Percentiles rank a stretch among this genome's conserved stretches.
phyloP scores from a whole-genome alignment of 2,888 invertebrate genomes.

The Erebia ligea region DNA sequence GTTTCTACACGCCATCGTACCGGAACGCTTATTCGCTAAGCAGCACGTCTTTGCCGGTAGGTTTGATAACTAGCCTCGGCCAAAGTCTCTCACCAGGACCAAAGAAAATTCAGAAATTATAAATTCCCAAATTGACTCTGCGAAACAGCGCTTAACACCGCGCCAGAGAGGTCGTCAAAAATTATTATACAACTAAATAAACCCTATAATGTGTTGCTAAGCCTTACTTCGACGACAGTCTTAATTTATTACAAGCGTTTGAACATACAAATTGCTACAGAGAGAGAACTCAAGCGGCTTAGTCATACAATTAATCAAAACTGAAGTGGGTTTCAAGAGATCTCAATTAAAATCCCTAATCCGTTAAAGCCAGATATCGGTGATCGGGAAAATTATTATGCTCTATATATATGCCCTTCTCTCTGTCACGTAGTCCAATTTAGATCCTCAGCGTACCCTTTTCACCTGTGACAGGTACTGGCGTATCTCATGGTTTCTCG shows the following conservation, averaged over 20 bases:
- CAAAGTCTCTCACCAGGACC: too few relatives aligned
- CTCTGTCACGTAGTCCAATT: slow-evolving; percentile 50
- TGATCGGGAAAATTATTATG: slow-evolving; percentile 32
- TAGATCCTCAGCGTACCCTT: slow-evolving; percentile 54
- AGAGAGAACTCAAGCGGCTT: slow-evolving; percentile 5
- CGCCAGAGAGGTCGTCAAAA: too few relatives aligned
- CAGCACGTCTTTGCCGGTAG: too few relatives aligned
- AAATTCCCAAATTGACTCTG: too few relatives aligned
- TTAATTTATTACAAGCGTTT: background rate
- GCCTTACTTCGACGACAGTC: background rate
- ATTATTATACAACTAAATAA: background rate
- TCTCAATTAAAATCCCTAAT: slow-evolving; percentile 33
- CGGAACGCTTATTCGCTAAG: too few relatives aligned
- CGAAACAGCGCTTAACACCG: too few relatives aligned
- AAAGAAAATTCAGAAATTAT: too few relatives aligned
- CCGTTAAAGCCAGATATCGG: slow-evolving; percentile 27
- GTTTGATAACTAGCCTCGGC: too few relatives aligned
- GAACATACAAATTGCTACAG: slow-evolving; percentile 12
- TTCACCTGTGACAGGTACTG: slow-evolving; percentile 55
- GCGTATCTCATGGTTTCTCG: slow-evolving; percentile 39
- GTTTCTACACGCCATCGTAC: too few relatives aligned
- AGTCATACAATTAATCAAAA: slow-evolving; percentile 20
- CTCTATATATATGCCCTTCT: slow-evolving; percentile 28
- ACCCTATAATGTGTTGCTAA: background rate
- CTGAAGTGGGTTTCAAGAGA: slow-evolving; percentile 23